phyloP scores from a whole-genome alignment of 1,140 invertebrate genomes.

The Lepidotrigona ventralis region DNA sequence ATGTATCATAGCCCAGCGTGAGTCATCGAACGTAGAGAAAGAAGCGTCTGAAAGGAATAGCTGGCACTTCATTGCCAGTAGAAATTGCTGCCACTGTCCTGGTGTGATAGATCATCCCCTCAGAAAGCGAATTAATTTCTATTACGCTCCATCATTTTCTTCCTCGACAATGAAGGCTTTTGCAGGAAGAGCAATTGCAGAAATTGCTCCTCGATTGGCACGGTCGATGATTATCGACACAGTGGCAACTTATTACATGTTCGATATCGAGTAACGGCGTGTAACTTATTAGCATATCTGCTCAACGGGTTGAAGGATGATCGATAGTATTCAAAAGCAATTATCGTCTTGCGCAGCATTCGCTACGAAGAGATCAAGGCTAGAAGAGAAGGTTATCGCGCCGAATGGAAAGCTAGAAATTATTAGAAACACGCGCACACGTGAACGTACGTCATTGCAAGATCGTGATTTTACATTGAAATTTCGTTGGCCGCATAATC shows the following conservation, averaged over 20 bases:
- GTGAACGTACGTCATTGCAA: neutral
- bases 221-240: slow-evolving; percentile 24
- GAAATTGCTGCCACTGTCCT: neutral
- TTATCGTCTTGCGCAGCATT: slow-evolving; percentile 44
- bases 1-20: slow-evolving; percentile 22
- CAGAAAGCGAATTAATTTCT: neutral
- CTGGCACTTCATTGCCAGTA: neutral
- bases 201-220: slow-evolving; percentile 45
- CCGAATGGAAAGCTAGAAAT: neutral
- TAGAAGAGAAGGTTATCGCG: slow-evolving; percentile 20
- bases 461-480: too few relatives aligned
- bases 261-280: slow-evolving; percentile 18
- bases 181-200: neutral
- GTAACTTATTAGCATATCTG: slow-evolving; percentile 52
- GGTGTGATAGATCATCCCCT: neutral
- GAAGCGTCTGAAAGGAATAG: neutral
- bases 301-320: slow-evolving; percentile 35
- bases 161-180: neutral
- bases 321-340: slow-evolving; percentile 37
- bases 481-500: too few relatives aligned
- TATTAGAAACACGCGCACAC: neutral
- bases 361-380: slow-evolving; percentile 25
- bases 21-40: slow-evolving; percentile 26
- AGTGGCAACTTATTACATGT: slow-evolving; percentile 30
- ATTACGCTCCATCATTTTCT: neutral